These are phyloP conservation scores for Seriola aureovittata DNA, from an alignment of 2,113 vertebrate species.

Conservation along the genomic window DNA sequence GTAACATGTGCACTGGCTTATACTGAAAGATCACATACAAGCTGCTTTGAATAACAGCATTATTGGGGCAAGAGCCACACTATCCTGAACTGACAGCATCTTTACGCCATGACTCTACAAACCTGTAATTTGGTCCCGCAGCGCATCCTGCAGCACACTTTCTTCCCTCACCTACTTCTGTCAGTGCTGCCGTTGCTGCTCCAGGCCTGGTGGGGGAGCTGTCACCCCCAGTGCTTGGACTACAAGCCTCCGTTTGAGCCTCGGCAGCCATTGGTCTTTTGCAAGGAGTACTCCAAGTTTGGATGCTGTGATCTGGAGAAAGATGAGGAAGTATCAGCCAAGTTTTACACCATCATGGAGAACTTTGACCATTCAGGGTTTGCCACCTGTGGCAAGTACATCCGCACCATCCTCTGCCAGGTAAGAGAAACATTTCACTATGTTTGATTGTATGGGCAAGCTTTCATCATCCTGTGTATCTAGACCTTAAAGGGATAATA, in stretches of 20 bases:
- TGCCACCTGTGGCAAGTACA: constrained; percentile 81
- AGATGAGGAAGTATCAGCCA: constrained; percentile 76
- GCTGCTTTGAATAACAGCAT: constrained; percentile 7
- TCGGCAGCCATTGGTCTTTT: constrained; percentile 83
- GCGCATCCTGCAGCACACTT: constrained; percentile 9
- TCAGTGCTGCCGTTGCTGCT: constrained; percentile 69
- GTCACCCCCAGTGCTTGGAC: constrained; percentile 87
- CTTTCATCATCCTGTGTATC: neutral
- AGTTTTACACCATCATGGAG: constrained; percentile 82
- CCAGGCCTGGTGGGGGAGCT: constrained; percentile 65
- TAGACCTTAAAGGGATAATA: neutral
- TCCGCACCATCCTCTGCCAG: constrained; percentile 87
- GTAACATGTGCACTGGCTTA: constrained; percentile 22
- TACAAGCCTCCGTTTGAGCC: constrained; percentile 89
- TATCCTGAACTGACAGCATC: constrained; percentile 14
- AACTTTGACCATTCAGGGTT: constrained; percentile 85
- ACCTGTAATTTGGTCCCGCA: constrained; percentile 11
- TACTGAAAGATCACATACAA: constrained; percentile 1
- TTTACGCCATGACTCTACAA: constrained; percentile 56
- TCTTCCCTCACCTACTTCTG: constrained; percentile 31
- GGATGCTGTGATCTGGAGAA: constrained; percentile 85
- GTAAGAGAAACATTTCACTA: constrained; percentile 69
- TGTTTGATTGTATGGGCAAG: neutral
- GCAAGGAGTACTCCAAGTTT: constrained; percentile 85
- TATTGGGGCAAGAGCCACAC: neutral